Base-by-base conservation (phyloP, 2,888 invertebrate species). In the Sarcophaga carnaria region DNA sequence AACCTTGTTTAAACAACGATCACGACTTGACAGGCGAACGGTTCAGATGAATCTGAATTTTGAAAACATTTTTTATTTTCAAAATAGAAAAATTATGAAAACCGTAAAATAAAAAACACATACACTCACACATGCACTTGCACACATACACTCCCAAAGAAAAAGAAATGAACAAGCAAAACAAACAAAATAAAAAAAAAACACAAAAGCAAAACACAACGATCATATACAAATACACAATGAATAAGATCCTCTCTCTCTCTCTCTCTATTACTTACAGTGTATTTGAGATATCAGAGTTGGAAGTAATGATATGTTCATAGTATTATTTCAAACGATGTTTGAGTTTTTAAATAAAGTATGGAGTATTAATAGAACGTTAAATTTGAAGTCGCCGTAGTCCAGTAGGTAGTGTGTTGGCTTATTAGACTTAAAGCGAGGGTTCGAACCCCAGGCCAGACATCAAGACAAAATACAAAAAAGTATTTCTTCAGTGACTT, bases 31-130 rank as follows among this genome's bases (percentile, higher is more conserved):
- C 90, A 88, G 90, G 89, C 87, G 89, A 89, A 90, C 90, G 88
- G 89, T 88, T 89, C 84, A 90, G 89, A 90, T 90, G 91, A 90
- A 90, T 92, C 91, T 92, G 88, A 91, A 92, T 90, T 90, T 90
- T 88, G 75, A 89, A 82, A 88, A 88, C 88, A 89, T 88, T 89
- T 84, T 89, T 88, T 10, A 37, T 37, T 37, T 37, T 37, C 37
- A 37, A 89, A 90, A 89, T 89, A 79, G 81, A 86, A 86, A 88
- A 87, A 74, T 90, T 91, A 89, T 78, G 89, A 90, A 92, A 88
- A 88, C 20, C 64, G 71, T 37, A 37, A 37, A 37, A 37, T 37
- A 37, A 37, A 37, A 37, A 37, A 37, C 37, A 2, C 37, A 37
- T 37, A 37, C 37, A 2, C 37, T 37, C 37, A 10, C 37, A 37